Evolutionary conservation across 2,888 invertebrate species (phyloP), one percentile per base, ranked within the genome.

Genomic region (Nudaria mundana): DNA sequence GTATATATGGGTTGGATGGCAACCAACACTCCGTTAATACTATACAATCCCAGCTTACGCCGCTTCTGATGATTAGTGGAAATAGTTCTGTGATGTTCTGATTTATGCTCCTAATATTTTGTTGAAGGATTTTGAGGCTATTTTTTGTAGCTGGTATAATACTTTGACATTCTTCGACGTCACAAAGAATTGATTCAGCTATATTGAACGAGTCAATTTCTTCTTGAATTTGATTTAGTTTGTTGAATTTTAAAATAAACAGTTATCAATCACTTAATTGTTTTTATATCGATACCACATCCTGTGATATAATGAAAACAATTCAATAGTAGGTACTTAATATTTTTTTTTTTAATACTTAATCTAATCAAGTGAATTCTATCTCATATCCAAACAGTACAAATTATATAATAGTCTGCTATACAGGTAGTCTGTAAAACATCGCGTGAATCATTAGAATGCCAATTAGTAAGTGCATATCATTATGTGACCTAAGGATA

Each of bases 41-140:
- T 5, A 40, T 40, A 5, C 18, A 30, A 10, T 40, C 40, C 34
- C 40, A 40, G 8, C 13, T 25, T 1, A 31, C n/a, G 0, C 15
- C 31, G 10, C 16, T 34, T 7, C 7, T 2, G 1, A 5, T 11
- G 1, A 40, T 23, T n/a, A 35, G 10, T 10, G 34, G 24, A 5
- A 25, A 11, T 1, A 40, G 3, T 0, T 34, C 34, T 1, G 12
- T 7, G 1, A 40, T 10, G 13, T 40, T 40, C 1, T 25, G n/a
- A 24, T 30, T 30, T 11, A 33, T 7, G 29, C 40, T 40, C 18
- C 40, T 30, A 5, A 40, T 34, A 25, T 40, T 40, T 12, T 40
- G 40, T 8, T 33, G 39, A 12, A 33, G 12, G 3, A 39, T 11
- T 30, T 29, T 39, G 5, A 39, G n/a, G 8, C 39, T 23, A 8